A percentile compares a stretch with the other conserved stretches of the same genome.
These are phyloP conservation scores for Clarias platycephalus DNA, from an alignment of 2,797 vertebrate species.

Conservation along the genomic window DNA sequence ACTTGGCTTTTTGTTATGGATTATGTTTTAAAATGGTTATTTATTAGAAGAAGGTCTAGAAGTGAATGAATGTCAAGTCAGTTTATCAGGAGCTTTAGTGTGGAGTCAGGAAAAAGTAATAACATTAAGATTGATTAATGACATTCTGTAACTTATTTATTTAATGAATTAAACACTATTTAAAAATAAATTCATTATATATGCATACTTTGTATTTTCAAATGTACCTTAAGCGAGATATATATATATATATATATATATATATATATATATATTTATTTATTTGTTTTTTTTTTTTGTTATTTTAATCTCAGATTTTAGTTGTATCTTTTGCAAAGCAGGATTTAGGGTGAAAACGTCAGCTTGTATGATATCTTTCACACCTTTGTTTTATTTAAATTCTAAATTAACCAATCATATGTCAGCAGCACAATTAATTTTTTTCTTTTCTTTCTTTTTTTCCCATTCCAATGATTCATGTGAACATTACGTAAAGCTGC, in stretches of 20 bases:
- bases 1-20: constrained; percentile 50
- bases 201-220: background rate
- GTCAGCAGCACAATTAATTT: background rate
- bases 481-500: background rate
- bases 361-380: background rate
- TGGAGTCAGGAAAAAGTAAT: background rate
- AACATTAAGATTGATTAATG: background rate
- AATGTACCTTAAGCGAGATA: too few relatives aligned
- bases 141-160: background rate
- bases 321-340: background rate
- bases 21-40: background rate
- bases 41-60: background rate
- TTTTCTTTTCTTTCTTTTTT: background rate
- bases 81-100: background rate
- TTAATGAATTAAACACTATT: background rate
- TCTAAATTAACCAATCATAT: background rate
- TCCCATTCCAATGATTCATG: background rate
- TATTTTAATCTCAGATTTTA: background rate
- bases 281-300: too few relatives aligned
- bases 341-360: background rate
- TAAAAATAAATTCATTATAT: background rate
- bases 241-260: too few relatives aligned
- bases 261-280: too few relatives aligned
- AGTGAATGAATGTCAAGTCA: background rate
- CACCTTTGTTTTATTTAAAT: background rate